Conservation (phyloP, 2,888 invertebrate genomes). For the Agriopis aurantiaria region DNA sequence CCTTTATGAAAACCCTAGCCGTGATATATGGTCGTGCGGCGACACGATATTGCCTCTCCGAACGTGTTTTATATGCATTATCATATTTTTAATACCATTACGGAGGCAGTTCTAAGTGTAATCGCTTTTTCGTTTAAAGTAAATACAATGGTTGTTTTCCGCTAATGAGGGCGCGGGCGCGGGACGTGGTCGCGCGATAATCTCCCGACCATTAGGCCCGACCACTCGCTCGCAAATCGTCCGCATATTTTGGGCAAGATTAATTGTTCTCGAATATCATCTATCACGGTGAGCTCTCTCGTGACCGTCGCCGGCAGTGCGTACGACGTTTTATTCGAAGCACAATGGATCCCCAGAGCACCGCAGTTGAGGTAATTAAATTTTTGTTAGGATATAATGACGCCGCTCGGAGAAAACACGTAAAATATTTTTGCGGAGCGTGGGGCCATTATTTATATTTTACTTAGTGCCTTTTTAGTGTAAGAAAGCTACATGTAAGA, state of each 20-base stretch:
- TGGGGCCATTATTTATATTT: slow-evolving; percentile 28
- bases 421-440: slow-evolving; percentile 54
- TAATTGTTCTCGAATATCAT: slow-evolving; percentile 86
- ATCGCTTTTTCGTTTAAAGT: slow-evolving; percentile 47
- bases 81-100: slow-evolving; percentile 57
- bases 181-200: slow-evolving; percentile 78
- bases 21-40: slow-evolving; percentile 78
- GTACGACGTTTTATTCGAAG: slow-evolving; percentile 83
- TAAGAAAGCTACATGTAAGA: slow-evolving; percentile 22
- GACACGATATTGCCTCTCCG: slow-evolving; percentile 77
- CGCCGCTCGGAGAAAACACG: slow-evolving; percentile 52
- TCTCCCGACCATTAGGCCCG: slow-evolving; percentile 84
- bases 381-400: slow-evolving; percentile 71
- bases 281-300: slow-evolving; percentile 84
- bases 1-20: slow-evolving; percentile 79
- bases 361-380: slow-evolving; percentile 75
- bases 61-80: slow-evolving; percentile 70
- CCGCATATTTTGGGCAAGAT: slow-evolving; percentile 86
- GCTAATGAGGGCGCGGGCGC: slow-evolving; percentile 75
- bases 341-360: slow-evolving; percentile 74
- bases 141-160: slow-evolving; percentile 67
- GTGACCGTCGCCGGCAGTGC: slow-evolving; percentile 82
- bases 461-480: slow-evolving; percentile 27
- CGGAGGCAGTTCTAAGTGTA: slow-evolving; percentile 36
- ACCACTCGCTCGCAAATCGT: slow-evolving; percentile 86